Conservation (phyloP, 2,888 invertebrate genomes). For the Drosophila phalerata region DNA sequence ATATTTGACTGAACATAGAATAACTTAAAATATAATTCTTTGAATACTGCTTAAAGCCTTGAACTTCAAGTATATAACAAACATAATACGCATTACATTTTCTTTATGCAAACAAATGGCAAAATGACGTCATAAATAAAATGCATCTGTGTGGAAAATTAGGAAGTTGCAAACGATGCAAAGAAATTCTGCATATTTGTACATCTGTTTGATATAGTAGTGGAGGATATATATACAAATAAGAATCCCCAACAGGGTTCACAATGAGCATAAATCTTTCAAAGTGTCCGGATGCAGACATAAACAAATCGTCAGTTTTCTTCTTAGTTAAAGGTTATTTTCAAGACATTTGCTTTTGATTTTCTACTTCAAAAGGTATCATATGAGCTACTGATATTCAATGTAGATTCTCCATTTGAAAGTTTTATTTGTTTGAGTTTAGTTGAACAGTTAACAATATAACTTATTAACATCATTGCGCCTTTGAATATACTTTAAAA, state of each 20-base stretch:
- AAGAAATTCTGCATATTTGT: conserved; percentile 52
- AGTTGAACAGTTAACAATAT: background rate
- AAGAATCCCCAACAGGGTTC: conserved; percentile 6
- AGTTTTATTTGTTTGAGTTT: background rate
- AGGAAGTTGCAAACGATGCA: conserved; percentile 48
- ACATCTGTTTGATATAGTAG: conserved; percentile 40
- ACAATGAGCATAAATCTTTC: conserved; percentile 62
- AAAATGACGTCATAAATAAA: conserved; percentile 73
- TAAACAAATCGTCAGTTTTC: conserved; percentile 65
- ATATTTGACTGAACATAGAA: background rate
- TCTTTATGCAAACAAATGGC: conserved; percentile 41
- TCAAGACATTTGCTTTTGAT: conserved; percentile 26
- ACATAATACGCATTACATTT: conserved; percentile 13
- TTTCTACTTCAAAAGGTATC: conserved; percentile 26
- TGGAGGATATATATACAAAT: background rate
- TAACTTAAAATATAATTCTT: background rate
- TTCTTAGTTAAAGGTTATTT: conserved; percentile 33
- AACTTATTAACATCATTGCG: background rate
- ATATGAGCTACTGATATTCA: background rate
- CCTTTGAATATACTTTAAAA: background rate
- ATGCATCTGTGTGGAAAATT: conserved; percentile 77
- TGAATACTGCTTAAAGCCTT: conserved; percentile 5
- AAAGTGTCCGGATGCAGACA: conserved; percentile 57
- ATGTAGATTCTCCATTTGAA: background rate
- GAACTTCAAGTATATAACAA: conserved; percentile 10